These are phyloP conservation scores for Selenia dentaria DNA, from an alignment of 2,888 invertebrate species.

Conservation along the genomic window DNA sequence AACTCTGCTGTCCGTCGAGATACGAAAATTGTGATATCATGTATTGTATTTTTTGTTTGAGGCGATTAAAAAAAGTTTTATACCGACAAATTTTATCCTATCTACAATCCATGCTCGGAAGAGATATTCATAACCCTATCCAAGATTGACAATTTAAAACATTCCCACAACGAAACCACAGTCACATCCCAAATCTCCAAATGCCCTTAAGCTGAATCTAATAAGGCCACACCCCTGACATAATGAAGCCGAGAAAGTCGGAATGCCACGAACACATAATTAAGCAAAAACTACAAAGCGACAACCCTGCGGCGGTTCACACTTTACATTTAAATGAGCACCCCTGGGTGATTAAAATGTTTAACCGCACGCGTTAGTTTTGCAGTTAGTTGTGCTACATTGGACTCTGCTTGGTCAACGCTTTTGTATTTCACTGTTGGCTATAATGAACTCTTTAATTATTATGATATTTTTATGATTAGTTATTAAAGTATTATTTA, in stretches of 20 bases:
- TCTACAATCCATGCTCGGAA: too few species aligned
- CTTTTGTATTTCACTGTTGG: neutral
- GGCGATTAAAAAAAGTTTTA: too few species aligned
- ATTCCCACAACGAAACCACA: conserved; percentile 40
- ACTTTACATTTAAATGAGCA: conserved; percentile 77
- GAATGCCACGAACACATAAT: conserved; percentile 70
- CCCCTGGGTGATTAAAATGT: conserved; percentile 57
- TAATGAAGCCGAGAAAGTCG: conserved; percentile 56
- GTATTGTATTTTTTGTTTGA: too few species aligned
- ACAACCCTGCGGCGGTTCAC: conserved; percentile 55
- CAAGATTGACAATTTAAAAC: conserved; percentile 21
- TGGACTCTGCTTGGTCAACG: neutral
- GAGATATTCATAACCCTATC: too few species aligned
- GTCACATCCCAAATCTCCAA: conserved; percentile 37
- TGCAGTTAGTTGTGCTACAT: conserved; percentile 1
- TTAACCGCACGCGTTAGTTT: conserved; percentile 50
- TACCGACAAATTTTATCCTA: too few species aligned
- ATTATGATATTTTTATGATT: too few species aligned
- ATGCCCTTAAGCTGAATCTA: conserved; percentile 78
- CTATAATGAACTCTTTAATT: too few species aligned
- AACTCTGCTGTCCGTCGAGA: too few species aligned
- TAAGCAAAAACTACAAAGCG: conserved; percentile 79
- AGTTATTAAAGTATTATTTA: too few species aligned
- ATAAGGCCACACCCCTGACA: conserved; percentile 63
- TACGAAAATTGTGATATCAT: too few species aligned